Evolutionary conservation across 2,888 invertebrate genomes (phyloP), one percentile per base, ranked within the genome.

Genomic region (Ptilodon capucinus): DNA sequence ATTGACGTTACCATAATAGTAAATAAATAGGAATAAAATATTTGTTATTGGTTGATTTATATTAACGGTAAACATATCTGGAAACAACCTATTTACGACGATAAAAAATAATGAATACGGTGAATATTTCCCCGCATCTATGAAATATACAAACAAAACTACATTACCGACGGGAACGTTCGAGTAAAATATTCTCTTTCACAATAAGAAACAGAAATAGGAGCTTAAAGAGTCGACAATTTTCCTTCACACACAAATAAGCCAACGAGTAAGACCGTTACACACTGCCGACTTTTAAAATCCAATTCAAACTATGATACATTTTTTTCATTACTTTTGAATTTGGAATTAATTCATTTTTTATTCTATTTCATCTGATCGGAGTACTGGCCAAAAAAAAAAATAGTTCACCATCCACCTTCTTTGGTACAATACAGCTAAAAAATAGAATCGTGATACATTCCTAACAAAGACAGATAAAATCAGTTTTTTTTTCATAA

Each of bases 161-260:
- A 21, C 30, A 25, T 34, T 17, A 7, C 17, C 21, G 32, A 45
- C 39, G 40, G 40, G 30, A 34, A 4, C 18, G 49, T 16, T 25
- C 30, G 19, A 14, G 11, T n/a, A 36, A 34, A 30, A 42, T 49
- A 39, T 42, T 48, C 41, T 16, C 34, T 21, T 47, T 39, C 21
- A 48, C 57, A 60, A 60, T 56, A 57, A 51, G 58, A 57, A 61
- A 61, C 50, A 51, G 46, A 51, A 57, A 51, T 46, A 47, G 35
- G 43, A 28, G 40, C 44, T 50, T 61, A 50, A 54, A 54, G 50
- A 65, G 46, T 52, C 46, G 40, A 62, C 49, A 56, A 63, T 58
- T 52, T 52, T 57, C 45, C 46, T 44, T 40, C 35, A 56, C 51
- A 53, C 51, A 54, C 50, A 63, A 60, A 54, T 52, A 64, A 48